Conservation (phyloP, 2,888 invertebrate genomes). For the Lydus trimaculatus region DNA sequence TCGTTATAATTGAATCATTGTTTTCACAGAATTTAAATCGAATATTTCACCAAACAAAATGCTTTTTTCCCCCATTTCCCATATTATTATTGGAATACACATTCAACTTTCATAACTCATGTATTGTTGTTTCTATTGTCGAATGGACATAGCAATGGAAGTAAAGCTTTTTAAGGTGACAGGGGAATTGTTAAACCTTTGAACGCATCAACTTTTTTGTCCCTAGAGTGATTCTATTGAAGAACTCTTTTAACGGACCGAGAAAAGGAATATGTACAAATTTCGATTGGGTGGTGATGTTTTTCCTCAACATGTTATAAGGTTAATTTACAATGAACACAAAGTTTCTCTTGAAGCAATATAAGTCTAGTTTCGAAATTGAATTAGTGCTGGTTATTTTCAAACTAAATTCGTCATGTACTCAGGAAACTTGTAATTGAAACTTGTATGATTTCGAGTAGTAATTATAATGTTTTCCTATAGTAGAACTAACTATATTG, state of each 20-base stretch:
- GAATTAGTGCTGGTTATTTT: not conserved
- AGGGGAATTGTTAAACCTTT: slow-evolving; percentile 18
- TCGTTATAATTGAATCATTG: not conserved
- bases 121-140: slow-evolving; percentile 14
- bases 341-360: not conserved
- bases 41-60: not conserved
- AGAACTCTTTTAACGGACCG: slow-evolving; percentile 10
- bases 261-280: slow-evolving; percentile 5
- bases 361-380: slow-evolving; percentile 5
- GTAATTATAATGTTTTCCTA: not conserved
- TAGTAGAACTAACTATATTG: not conserved
- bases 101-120: slow-evolving; percentile 8
- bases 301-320: slow-evolving; percentile 1
- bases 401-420: not conserved
- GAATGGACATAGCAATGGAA: slow-evolving; percentile 9
- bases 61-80: not conserved
- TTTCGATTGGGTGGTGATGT: slow-evolving; percentile 15
- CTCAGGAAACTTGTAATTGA: not conserved
- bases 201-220: slow-evolving; percentile 12
- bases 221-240: slow-evolving; percentile 16
- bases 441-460: not conserved
- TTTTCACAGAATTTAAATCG: not conserved
- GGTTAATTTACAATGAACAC: not conserved
- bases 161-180: slow-evolving; percentile 17
- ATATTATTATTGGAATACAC: slow-evolving; percentile 6